Base-by-base conservation (phyloP, 2,888 invertebrate species). In the Polietes domitor region DNA sequence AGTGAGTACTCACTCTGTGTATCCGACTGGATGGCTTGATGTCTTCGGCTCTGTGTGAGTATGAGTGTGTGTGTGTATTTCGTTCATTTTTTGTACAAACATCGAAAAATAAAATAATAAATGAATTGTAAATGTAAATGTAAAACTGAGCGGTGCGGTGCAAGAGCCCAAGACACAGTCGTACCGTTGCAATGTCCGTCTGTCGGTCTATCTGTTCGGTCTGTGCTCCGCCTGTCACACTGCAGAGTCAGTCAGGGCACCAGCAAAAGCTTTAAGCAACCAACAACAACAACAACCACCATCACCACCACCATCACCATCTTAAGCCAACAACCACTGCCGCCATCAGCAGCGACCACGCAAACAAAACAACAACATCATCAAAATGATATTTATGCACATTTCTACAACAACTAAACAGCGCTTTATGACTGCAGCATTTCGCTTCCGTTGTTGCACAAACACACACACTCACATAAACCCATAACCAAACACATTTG, bases 61-160 rank as follows among this genome's bases (percentile, higher is more conserved):
- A 19, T 37, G 68, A n/a, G n/a, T 15, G 43, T 43, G 24, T 41
- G 43, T 43, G 12, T 9, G 41, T 19, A 12, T 65, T 37, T 65
- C n/a, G 24, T 53, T 53, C 53, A 53, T 19, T 41, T 61, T 65
- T 41, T 37, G 65, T 12, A 68, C 68, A 68, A 58, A 68, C 72
- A 79, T 72, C 72, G 76, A 82, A 78, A 70, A 72, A 83, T 80
- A 68, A 68, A 68, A 68, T 80, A 84, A 78, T 68, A 84, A 83
- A 81, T 81, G 81, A 84, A 84, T 84, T 81, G 81, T 79, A 78
- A 84, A 80, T 81, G 81, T 79, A 78, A 84, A 80, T 76, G 32
- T 47, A 63, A 61, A 82, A 79, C 74, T 50, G 21, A 58, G 41
- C 37, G 26, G 73, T 28, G 41, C 37, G 26, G 73, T 32, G 32